Percentiles rank a stretch among this genome's conserved stretches.
Evolutionary conservation across 35 echinoderm and acorn worm species (phyloP).

Genomic region (Apostichopus japonicus): DNA sequence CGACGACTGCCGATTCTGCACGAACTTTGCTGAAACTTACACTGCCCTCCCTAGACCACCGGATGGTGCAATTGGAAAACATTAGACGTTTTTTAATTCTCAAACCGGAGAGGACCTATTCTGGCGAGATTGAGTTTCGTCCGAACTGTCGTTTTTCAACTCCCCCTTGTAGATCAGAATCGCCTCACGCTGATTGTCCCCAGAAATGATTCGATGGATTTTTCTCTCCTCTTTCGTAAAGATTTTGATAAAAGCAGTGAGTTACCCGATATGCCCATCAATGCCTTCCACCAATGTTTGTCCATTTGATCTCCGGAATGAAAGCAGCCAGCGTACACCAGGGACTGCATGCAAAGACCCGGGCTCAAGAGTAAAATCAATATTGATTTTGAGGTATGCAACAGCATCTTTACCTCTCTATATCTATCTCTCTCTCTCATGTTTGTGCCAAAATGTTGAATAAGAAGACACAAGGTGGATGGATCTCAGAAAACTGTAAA

Average conservation of each 20-base stretch:
- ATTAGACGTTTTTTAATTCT: not conserved
- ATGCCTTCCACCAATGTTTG: slow-evolving; percentile 30
- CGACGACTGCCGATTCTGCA: not conserved
- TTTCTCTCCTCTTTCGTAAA: slow-evolving; percentile 18
- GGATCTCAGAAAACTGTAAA: too few relatives aligned
- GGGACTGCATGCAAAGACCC: slow-evolving; percentile 10
- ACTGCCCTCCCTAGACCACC: not conserved
- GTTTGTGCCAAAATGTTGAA: too few relatives aligned
- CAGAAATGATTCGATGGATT: slow-evolving; percentile 48
- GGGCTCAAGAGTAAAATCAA: slow-evolving; percentile 11
- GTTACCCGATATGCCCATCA: slow-evolving; percentile 25
- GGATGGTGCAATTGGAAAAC: not conserved
- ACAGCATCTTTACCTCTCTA: too few relatives aligned
- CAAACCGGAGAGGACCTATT: not conserved
- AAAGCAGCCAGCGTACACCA: slow-evolving; percentile 27
- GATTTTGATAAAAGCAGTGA: not conserved
- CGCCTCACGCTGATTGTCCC: slow-evolving; percentile 23
- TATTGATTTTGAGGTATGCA: slow-evolving; percentile 20
- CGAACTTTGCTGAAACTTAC: not conserved
- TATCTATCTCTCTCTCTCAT: too few relatives aligned
- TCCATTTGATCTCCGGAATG: slow-evolving; percentile 27
- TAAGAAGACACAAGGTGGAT: too few relatives aligned
- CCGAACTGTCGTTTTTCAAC: not conserved
- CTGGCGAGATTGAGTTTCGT: not conserved
- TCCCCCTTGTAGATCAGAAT: not conserved